Evolutionary conservation across 2,888 invertebrate genomes (phyloP).

Genomic region (Chouioia cunea): DNA sequence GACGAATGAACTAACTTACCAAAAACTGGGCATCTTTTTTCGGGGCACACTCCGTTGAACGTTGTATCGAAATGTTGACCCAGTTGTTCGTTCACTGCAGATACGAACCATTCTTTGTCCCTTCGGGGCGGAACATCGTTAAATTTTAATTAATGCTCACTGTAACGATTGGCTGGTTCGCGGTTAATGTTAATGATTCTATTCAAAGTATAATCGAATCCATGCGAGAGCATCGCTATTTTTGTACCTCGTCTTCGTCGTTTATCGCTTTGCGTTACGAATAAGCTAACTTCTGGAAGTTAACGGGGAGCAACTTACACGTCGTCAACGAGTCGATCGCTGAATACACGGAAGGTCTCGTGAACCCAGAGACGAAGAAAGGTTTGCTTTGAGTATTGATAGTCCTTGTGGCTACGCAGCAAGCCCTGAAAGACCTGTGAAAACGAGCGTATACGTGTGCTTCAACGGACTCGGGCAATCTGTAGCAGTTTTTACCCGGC

Average conservation of each 20-base stretch:
- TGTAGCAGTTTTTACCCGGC: slow-evolving; percentile 3
- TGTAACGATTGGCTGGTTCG: no score
- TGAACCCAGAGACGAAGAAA: slow-evolving; percentile 88
- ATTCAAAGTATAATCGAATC: no score
- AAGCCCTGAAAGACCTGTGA: slow-evolving; percentile 79
- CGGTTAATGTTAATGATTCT: no score
- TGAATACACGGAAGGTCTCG: slow-evolving; percentile 87
- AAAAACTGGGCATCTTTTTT: slow-evolving; percentile 78
- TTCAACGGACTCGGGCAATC: no score
- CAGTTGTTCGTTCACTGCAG: slow-evolving; percentile 79
- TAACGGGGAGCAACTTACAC: slow-evolving; percentile 69
- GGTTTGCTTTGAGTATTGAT: slow-evolving; percentile 78
- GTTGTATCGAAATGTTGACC: slow-evolving; percentile 86
- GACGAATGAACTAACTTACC: slow-evolving; percentile 71
- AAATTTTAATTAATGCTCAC: no score
- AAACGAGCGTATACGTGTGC: slow-evolving; percentile 16
- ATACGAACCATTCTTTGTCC: slow-evolving; percentile 83
- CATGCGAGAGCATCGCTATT: no score
- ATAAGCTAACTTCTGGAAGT: no score
- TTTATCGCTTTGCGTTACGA: no score
- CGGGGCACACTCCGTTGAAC: slow-evolving; percentile 82
- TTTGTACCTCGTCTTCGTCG: no score
- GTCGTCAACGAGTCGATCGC: slow-evolving; percentile 85
- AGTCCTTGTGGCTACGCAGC: slow-evolving; percentile 81
- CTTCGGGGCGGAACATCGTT: no score